phyloP scores from a whole-genome alignment of 2,888 invertebrate species.

The Monochamus alternatus region DNA sequence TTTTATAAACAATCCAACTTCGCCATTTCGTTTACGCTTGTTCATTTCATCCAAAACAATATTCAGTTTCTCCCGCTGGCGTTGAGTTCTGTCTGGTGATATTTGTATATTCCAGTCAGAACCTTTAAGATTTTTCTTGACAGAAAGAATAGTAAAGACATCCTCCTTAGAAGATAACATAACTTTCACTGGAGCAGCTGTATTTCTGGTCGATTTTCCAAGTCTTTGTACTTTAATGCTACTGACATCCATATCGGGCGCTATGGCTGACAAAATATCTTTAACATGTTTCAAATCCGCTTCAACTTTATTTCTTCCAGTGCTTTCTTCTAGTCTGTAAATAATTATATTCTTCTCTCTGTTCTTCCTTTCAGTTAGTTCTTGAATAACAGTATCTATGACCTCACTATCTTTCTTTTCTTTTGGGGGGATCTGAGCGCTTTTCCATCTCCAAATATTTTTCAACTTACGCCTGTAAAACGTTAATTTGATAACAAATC shows the following conservation, averaged over 20 bases:
- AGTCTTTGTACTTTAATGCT: constrained; percentile 13
- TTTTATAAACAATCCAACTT: constrained; percentile 24
- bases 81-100: constrained; percentile 22
- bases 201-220: constrained; percentile 13
- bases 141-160: constrained; percentile 24
- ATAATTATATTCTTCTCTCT: no score
- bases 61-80: constrained; percentile 25
- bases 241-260: constrained; percentile 13
- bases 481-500: no score
- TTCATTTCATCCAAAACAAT: constrained; percentile 25
- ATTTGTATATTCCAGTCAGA: constrained; percentile 28
- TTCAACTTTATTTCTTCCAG: no score
- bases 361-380: no score
- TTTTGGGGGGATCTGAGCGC: no score
- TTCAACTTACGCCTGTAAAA: no score
- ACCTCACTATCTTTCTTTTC: no score
- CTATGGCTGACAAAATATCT: constrained; percentile 23
- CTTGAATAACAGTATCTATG: no score
- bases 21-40: constrained; percentile 21
- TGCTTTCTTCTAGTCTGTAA: no score
- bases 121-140: constrained; percentile 22
- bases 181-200: no score
- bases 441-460: no score
- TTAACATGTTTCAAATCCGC: constrained; percentile 19
- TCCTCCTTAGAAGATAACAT: no score